Evolutionary conservation across 1,140 invertebrate genomes (phyloP), one percentile per base, ranked within the genome.

Genomic region (Nasonia giraulti): DNA sequence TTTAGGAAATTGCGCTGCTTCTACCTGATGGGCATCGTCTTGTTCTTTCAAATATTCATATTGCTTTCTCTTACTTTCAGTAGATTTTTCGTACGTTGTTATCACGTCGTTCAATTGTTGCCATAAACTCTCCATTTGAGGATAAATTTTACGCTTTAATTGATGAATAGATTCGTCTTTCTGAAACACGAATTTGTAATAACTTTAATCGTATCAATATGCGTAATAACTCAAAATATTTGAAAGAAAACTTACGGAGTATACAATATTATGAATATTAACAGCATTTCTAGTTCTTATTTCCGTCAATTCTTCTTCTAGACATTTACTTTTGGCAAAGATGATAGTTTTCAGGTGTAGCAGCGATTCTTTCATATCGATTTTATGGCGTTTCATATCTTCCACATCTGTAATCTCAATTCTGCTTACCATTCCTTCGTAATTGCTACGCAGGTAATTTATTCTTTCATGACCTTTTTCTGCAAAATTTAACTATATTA

Each of bases 371-470:
- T 81, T 78, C 14, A 91, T 83, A 31, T 89, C 33, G n/a, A 84
- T 75, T 79, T 88, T 88, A 20, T 89, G 69, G 40, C 80, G 40
- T n/a, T 74, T 75, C 74, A 91, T 86, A 81, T 92, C 88, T 1
- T 87, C n/a, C 2, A 89, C 77, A 47, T 91, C 90, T 2, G 82
- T 78, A 3, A 14, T 75, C 85, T 88, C 66, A 33, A 91, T 87
- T 44, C 81, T 50, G 7, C 86, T 68, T 0, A 91, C 76, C 86
- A 94, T 93, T 10, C 91, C 87, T 74, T 93, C 91, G 88, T 95
- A 96, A 85, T 92, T 93, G 3, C 92, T 85, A 80, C 94, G 92
- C 5, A 96, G 90, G 80, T 94, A 93, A 84, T 93, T 91, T 1
- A 95, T 91, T 75, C 93, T 91, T 37, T 92, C 88, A 14, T 91